phyloP scores from a whole-genome alignment of 2,888 invertebrate species.

The Syritta pipiens region DNA sequence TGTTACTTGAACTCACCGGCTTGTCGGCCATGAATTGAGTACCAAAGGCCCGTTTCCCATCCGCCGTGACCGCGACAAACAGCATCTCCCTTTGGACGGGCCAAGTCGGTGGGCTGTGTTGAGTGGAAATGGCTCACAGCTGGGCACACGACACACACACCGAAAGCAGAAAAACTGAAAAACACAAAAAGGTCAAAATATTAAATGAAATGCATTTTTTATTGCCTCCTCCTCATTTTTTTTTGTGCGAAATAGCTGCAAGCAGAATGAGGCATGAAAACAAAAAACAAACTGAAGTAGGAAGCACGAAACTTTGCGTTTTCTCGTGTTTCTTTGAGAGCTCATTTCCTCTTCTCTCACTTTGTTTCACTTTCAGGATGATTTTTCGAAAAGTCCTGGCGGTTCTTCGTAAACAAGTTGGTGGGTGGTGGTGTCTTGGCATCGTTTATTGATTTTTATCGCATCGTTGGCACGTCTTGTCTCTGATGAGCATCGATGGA shows the following conservation, averaged over 20 bases:
- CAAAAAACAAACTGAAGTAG: no score
- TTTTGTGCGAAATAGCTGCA: slow-evolving; percentile 41
- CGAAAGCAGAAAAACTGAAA: neutral
- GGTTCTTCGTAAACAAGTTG: no score
- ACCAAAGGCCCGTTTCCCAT: neutral
- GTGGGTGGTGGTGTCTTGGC: no score
- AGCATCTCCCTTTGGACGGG: neutral
- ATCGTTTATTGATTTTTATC: no score
- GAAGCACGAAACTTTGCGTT: no score
- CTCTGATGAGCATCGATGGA: no score
- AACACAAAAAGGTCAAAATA: slow-evolving; percentile 34
- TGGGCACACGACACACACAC: neutral
- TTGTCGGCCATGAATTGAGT: slow-evolving; percentile 26
- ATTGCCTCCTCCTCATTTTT: no score
- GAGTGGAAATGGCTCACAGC: slow-evolving; percentile 37
- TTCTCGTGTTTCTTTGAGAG: no score
- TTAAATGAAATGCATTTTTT: slow-evolving; percentile 56
- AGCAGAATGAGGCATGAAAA: slow-evolving; percentile 20
- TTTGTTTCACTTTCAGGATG: no score
- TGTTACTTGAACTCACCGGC: slow-evolving; percentile 34
- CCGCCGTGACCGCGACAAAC: neutral
- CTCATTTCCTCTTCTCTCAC: no score
- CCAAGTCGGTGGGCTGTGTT: neutral
- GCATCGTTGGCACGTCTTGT: no score
- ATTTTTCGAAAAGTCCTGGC: no score